These are phyloP conservation scores for Motacilla alba DNA, from an alignment of 2,113 vertebrate genomes.

Conservation along the genomic window DNA sequence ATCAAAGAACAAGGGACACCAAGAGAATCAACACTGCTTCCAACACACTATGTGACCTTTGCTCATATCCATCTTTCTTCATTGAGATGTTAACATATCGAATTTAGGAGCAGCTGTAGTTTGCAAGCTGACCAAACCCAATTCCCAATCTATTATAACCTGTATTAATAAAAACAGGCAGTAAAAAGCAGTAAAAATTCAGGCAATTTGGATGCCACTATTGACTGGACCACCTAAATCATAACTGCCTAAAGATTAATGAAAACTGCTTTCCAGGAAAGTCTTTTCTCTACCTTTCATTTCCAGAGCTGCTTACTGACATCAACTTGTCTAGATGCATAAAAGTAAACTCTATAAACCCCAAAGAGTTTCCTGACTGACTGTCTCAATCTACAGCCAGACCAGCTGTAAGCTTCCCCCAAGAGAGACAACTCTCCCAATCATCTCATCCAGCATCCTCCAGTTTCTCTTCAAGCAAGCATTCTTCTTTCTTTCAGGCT, in stretches of 20 bases:
- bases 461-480: not conserved
- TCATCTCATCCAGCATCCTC: not conserved
- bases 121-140: not conserved
- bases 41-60: rapidly evolving
- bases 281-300: not conserved
- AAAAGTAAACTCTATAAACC: not conserved
- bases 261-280: not conserved
- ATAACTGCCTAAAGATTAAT: not conserved
- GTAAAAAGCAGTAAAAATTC: not conserved
- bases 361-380: rapidly evolving
- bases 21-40: not conserved
- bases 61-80: not conserved
- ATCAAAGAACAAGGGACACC: not conserved
- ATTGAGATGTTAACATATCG: rapidly evolving
- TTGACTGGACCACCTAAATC: not conserved
- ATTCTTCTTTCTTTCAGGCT: not conserved
- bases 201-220: not conserved
- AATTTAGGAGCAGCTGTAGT: not conserved
- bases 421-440: not conserved
- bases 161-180: not conserved
- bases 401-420: not conserved
- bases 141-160: not conserved
- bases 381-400: not conserved
- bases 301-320: not conserved
- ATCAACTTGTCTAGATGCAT: not conserved